These are phyloP conservation scores for Hydropsyche tenuis DNA, from an alignment of 1,140 invertebrate genomes.

Conservation along the genomic window DNA sequence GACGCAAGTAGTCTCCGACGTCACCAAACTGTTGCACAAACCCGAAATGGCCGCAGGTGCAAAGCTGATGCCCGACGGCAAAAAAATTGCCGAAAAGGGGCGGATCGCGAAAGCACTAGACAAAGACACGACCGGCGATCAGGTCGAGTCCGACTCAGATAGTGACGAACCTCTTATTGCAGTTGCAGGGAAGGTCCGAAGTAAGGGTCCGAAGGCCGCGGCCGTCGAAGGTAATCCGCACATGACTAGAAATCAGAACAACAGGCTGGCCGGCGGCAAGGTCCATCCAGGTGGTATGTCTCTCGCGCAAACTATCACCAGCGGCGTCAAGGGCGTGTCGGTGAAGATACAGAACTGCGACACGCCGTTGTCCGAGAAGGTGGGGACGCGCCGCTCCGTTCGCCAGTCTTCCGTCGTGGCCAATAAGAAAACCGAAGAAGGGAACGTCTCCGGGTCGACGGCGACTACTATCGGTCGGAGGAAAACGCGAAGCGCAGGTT, in stretches of 20 bases:
- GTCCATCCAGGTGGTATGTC: conserved; percentile 32
- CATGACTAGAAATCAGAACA: conserved; percentile 47
- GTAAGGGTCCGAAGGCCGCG: conserved; percentile 51
- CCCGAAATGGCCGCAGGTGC: neutral
- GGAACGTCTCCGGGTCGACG: conserved; percentile 10
- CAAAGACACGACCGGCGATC: conserved; percentile 51
- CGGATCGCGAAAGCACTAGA: conserved; percentile 43
- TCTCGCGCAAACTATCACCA: neutral
- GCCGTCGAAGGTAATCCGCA: conserved; percentile 50
- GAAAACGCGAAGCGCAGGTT: conserved; percentile 72
- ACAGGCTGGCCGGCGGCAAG: conserved; percentile 52
- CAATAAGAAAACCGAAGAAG: conserved; percentile 50
- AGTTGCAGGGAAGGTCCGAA: conserved; percentile 71
- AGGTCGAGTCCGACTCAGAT: conserved; percentile 72
- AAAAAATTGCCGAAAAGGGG: conserved; percentile 32
- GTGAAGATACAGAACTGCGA: conserved; percentile 43
- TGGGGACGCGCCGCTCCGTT: conserved; percentile 58
- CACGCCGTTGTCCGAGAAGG: conserved; percentile 51
- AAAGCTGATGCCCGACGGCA: conserved; percentile 25
- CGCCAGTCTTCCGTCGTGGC: conserved; percentile 52
- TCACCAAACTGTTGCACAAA: conserved; percentile 35
- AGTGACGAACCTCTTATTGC: conserved; percentile 81
- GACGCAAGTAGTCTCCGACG: conserved; percentile 50
- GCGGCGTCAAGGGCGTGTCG: conserved; percentile 36
- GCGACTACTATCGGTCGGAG: conserved; percentile 54